Evolutionary conservation across 1,140 invertebrate genomes (phyloP), one percentile per base, ranked within the genome.

Genomic region (Portunus trituberculatus): DNA sequence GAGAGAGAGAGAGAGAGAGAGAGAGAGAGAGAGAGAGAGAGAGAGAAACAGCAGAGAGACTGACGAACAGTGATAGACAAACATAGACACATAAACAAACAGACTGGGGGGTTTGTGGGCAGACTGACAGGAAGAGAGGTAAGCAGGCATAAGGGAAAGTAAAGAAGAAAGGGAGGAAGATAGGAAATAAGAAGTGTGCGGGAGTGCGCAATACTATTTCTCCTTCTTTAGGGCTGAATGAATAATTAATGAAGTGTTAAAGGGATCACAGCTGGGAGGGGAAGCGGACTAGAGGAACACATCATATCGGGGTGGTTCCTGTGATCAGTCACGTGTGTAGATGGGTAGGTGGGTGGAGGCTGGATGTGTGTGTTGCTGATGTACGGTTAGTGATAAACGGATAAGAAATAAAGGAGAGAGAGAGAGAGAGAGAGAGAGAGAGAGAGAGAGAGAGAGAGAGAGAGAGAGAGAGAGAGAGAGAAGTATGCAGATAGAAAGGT

Each of bases 201-300:
- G 67, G n/a, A 76, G 20, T 76, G 67, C 67, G 67, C 67, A 25
- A 76, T 76, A 76, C 25, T n/a, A n/a, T 76, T 76, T 76, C 67
- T 6, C 67, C 67, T 25, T 76, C 67, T 76, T 76, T 76, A 76
- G 25, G 67, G 12, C 67, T 76, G 67, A n/a, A 76, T n/a, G 67
- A 76, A 76, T 76, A 76, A 76, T 76, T 76, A 76, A 76, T 76
- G 67, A n/a, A n/a, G 67, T 76, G 67, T 76, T 76, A n/a, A 76
- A 76, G 67, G 67, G 25, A n/a, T 25, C 67, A 20, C 20, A 7
- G 67, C 67, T n/a, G 16, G 67, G 67, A n/a, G 25, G 67, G n/a
- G 67, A 76, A n/a, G 8, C 20, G 20, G 20, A n/a, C 20, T 7
- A n/a, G 20, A 76, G n/a, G 67, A 76, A n/a, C 20, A 25, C 12